Percentiles rank a stretch among this genome's conserved stretches.
Conservation (phyloP, 2,113 vertebrate species). For the Clupea harengus region DNA sequence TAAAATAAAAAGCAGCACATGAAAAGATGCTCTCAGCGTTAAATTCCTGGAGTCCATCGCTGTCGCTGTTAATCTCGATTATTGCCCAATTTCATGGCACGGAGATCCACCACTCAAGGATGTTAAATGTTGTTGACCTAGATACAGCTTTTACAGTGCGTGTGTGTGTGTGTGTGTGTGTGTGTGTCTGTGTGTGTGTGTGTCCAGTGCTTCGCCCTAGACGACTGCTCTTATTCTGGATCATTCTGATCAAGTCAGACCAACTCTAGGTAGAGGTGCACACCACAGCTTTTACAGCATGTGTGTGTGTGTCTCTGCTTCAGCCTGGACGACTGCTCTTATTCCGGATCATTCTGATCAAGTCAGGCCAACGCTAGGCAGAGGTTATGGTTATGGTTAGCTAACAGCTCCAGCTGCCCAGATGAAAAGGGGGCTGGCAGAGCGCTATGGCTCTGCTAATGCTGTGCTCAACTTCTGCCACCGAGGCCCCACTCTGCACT, state of each 20-base stretch:
- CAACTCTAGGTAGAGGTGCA: background rate
- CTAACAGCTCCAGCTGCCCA: background rate
- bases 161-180: too few relatives aligned
- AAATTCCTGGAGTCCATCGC: constrained; percentile 26
- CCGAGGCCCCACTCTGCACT: too few relatives aligned
- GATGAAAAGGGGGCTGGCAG: background rate
- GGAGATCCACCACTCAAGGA: background rate
- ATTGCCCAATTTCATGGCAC: background rate
- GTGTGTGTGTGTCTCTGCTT: background rate
- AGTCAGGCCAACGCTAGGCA: background rate
- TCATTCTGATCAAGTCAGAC: too few relatives aligned
- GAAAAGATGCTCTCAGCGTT: constrained; percentile 23
- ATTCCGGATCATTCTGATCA: background rate
- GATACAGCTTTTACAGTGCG: constrained; percentile 28
- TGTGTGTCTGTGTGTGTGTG: too few relatives aligned
- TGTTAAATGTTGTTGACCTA: constrained; percentile 36
- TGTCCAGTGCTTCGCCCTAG: constrained; percentile 30
- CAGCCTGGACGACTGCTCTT: constrained; percentile 25
- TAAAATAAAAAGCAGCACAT: constrained; percentile 22
- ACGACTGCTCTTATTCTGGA: background rate
- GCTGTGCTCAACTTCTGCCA: background rate
- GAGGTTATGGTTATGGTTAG: background rate
- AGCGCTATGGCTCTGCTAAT: background rate
- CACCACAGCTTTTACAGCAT: too few relatives aligned
- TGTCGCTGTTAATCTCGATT: constrained; percentile 27